Conservation (phyloP, 2,797 vertebrate genomes). For the Platyrinchus mystaceus region DNA sequence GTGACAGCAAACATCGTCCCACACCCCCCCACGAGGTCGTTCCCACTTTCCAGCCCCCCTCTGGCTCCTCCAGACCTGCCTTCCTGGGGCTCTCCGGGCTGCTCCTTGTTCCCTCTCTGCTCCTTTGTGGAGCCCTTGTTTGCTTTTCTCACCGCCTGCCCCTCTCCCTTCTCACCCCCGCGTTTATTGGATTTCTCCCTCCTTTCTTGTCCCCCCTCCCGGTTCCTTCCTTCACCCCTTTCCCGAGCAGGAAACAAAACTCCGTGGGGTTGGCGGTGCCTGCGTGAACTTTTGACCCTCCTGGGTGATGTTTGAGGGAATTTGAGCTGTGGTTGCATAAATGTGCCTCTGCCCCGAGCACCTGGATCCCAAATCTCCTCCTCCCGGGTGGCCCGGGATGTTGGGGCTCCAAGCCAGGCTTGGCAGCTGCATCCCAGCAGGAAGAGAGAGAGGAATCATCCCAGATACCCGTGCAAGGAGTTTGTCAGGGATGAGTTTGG, state of each 20-base stretch:
- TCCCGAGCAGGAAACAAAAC: slow-evolving; percentile 25
- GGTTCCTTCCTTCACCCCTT: not conserved
- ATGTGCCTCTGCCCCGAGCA: not conserved
- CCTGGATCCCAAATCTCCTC: not conserved
- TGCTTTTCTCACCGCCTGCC: slow-evolving; percentile 43
- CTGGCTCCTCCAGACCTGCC: not conserved
- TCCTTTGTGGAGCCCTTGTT: not conserved
- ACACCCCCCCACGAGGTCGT: accelerated
- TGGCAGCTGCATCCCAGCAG: accelerated
- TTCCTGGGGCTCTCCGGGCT: not conserved
- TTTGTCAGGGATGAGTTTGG: accelerated
- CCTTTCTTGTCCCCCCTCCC: not conserved
- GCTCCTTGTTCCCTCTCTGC: not conserved
- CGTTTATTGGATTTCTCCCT: slow-evolving; percentile 54
- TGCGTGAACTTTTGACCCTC: slow-evolving; percentile 50
- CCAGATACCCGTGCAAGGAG: no score
- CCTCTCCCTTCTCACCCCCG: slow-evolving; percentile 22
- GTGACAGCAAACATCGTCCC: not conserved
- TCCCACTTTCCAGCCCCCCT: not conserved
- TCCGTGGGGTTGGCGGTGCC: accelerated
- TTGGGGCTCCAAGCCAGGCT: not conserved
- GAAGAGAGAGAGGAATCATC: not conserved
- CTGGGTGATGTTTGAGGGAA: not conserved
- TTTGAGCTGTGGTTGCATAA: not conserved
- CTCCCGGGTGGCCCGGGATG: not conserved